phyloP scores from a whole-genome alignment of 30 jellyfish, hydroid and myxozoan species.

The Aurelia sp. region DNA sequence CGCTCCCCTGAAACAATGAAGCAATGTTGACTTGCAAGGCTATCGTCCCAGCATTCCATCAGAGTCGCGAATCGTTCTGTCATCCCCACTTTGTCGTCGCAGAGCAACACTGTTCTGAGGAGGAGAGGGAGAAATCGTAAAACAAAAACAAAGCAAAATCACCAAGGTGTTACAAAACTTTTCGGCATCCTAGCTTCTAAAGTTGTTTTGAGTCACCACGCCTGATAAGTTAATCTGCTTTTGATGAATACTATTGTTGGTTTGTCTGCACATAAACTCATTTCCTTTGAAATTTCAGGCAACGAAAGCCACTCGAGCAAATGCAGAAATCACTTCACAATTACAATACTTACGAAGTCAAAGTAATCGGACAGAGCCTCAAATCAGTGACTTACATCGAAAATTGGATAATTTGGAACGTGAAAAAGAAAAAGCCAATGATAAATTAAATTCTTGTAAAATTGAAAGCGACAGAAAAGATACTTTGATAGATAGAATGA shows the following conservation, averaged over 20 bases:
- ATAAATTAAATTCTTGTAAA: slow-evolving; percentile 20
- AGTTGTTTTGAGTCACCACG: no score
- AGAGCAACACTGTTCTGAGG: no score
- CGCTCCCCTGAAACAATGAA: no score
- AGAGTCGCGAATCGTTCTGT: no score
- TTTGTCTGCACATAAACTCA: background rate
- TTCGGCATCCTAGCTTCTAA: no score
- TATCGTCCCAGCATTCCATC: no score
- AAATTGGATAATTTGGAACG: slow-evolving; percentile 45
- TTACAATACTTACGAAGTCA: slow-evolving; percentile 27
- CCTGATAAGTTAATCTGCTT: background rate
- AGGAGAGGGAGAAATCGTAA: no score
- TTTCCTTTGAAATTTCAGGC: slow-evolving; percentile 7
- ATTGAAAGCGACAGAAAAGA: slow-evolving; percentile 67
- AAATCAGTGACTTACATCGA: slow-evolving; percentile 31
- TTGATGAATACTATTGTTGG: background rate
- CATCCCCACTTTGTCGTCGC: no score
- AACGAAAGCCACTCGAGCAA: slow-evolving; percentile 20
- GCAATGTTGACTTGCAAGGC: no score
- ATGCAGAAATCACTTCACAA: slow-evolving; percentile 31
- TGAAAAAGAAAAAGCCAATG: slow-evolving; percentile 17
- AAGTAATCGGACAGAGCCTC: slow-evolving; percentile 27
- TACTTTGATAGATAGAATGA: slow-evolving; percentile 39
- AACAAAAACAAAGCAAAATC: no score
- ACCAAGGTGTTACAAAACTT: no score